Percentiles rank a stretch among this genome's conserved stretches.
These are phyloP conservation scores for Bubo blakistoni DNA, from an alignment of 2,113 vertebrate genomes.

Conservation along the genomic window DNA sequence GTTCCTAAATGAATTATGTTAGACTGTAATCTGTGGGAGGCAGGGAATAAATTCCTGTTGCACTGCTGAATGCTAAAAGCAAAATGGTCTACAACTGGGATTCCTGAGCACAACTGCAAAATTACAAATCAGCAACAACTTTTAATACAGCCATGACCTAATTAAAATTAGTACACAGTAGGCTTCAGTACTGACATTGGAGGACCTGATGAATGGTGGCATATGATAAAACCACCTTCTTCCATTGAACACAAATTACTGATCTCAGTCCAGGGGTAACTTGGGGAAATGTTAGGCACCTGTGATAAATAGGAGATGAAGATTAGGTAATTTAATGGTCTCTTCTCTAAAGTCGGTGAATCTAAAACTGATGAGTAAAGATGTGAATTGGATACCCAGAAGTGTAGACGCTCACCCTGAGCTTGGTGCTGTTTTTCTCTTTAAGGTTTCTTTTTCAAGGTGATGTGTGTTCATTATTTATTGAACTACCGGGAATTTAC, in stretches of 20 bases:
- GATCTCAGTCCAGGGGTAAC: background rate
- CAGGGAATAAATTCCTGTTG: background rate
- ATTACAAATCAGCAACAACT: background rate
- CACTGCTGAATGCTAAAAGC: background rate
- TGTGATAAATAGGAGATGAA: background rate
- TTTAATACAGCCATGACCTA: background rate
- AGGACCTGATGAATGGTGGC: background rate
- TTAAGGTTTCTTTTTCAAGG: background rate
- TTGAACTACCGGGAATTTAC: background rate
- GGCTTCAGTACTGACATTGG: background rate
- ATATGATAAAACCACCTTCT: background rate
- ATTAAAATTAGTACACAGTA: background rate
- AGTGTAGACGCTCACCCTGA: background rate
- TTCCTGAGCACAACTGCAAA: background rate
- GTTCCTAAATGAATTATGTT: background rate
- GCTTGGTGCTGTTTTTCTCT: background rate
- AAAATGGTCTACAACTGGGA: background rate
- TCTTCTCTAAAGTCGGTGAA: background rate
- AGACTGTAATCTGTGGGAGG: background rate
- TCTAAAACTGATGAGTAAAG: background rate
- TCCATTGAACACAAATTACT: background rate
- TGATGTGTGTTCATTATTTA: background rate
- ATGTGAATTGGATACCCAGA: background rate
- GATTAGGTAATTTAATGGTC: background rate
- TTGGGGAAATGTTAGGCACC: background rate